Evolutionary conservation across 1,140 invertebrate species (phyloP), one percentile per base, ranked within the genome.

Genomic region (Aphelinus certus): DNA sequence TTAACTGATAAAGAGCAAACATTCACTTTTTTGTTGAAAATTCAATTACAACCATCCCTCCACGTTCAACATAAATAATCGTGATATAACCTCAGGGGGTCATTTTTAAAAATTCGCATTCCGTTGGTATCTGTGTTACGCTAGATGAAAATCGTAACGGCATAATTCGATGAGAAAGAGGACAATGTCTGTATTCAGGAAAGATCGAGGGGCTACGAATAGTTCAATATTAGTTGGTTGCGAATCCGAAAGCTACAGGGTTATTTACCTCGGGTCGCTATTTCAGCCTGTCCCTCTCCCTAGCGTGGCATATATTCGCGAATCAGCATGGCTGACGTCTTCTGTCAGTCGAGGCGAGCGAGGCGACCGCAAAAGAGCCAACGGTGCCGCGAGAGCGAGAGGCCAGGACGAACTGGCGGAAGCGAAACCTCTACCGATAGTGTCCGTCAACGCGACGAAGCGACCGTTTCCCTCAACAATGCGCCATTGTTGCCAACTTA

Each of bases 401-500:
- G 49, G 51, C n/a, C 3, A 51, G 45, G 43, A 1, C n/a, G 81
- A 79, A 80, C 79, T 80, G 81, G 78, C 85, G 85, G 85, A 87
- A 87, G 83, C 84, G 82, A 82, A 84, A 85, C 84, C 86, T 87
- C 86, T 83, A 84, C 81, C 81, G 87, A 88, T 88, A 88, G 84
- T 87, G 87, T 88, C 87, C 87, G 84, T 88, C 87, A 88, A 83
- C 87, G 81, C 81, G 79, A 81, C 82, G 83, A 81, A 84, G 81
- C 84, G 82, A 84, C 81, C 83, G 81, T 86, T 78, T 26, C 81
- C 82, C 78, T 78, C 82, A 85, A 87, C 87, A 88, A 88, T 87
- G 80, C 82, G 77, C 84, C 78, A 87, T 88, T 88, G 86, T 88
- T 88, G 83, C 85, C 85, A 88, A 87, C 87, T 88, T 88, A 88